These are phyloP conservation scores for Pteronotus mesoamericanus DNA, from an alignment of 2,797 vertebrate species.

Conservation along the genomic window DNA sequence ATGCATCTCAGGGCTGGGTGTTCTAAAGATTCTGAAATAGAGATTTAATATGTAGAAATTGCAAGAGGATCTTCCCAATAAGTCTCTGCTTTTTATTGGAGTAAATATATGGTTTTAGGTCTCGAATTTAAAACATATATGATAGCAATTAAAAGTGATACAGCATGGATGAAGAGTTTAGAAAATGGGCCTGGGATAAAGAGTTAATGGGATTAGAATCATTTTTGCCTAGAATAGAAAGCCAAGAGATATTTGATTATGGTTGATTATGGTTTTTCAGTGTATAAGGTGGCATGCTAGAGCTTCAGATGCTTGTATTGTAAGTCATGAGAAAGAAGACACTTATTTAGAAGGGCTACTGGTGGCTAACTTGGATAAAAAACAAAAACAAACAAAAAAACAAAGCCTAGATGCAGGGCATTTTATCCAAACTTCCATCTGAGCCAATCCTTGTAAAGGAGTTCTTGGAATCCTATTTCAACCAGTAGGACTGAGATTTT, in stretches of 20 bases:
- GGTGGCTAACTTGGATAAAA: not conserved
- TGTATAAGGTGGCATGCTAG: not conserved
- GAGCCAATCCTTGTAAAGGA: not conserved
- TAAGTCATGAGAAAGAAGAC: not conserved
- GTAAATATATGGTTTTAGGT: not conserved
- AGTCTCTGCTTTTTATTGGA: conserved; percentile 5
- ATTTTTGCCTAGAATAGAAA: not conserved
- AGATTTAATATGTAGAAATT: not conserved
- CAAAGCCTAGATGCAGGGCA: not conserved
- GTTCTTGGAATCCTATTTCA: not conserved
- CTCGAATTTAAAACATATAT: not conserved
- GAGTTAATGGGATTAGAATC: not conserved
- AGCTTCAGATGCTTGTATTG: not conserved
- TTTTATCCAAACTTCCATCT: not conserved
- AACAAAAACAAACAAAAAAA: not conserved
- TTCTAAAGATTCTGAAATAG: conserved; percentile 29
- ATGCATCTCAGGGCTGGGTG: not conserved
- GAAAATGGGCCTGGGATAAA: not conserved
- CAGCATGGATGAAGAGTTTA: not conserved
- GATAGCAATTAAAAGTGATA: not conserved
- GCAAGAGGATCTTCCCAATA: not conserved
- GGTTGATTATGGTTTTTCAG: not conserved
- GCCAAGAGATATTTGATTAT: not conserved
- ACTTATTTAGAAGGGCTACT: not conserved
- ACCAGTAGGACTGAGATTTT: not conserved